Evolutionary conservation across 2,888 invertebrate species (phyloP).

Genomic region (Diadegma fenestrale): DNA sequence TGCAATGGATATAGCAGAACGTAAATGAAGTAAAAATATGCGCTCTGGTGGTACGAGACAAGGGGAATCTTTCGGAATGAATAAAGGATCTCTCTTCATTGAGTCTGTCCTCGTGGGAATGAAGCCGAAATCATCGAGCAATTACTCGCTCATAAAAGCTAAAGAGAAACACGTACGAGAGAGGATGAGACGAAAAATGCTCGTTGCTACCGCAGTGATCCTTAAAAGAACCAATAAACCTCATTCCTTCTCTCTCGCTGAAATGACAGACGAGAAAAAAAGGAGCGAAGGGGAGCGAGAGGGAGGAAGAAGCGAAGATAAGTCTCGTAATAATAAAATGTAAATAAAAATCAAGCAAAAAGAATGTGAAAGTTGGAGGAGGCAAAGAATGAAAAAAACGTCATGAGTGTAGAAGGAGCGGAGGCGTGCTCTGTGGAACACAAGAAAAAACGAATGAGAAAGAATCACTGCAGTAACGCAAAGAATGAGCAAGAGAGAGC

Average conservation of each 20-base stretch:
- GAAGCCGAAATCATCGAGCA: conserved; percentile 77
- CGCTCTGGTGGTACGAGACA: neutral
- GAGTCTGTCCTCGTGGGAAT: conserved; percentile 27
- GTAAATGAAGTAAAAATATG: neutral
- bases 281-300: neutral
- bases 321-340: conserved; percentile 42
- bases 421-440: conserved; percentile 48
- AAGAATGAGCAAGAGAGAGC: conserved; percentile 2
- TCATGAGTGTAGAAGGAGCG: conserved; percentile 63
- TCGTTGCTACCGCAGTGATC: conserved; percentile 20
- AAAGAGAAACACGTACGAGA: conserved; percentile 64
- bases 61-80: conserved; percentile 10
- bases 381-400: conserved; percentile 47
- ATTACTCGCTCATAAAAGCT: conserved; percentile 80
- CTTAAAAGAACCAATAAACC: conserved; percentile 73
- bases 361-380: conserved; percentile 39
- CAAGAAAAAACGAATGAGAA: conserved; percentile 12
- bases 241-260: conserved; percentile 10
- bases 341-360: conserved; percentile 38
- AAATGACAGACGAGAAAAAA: conserved; percentile 75
- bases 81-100: neutral
- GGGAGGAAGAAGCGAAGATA: neutral
- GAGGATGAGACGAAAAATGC: conserved; percentile 57
- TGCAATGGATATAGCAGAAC: neutral
- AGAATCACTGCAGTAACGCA: neutral